These are phyloP conservation scores for Botia almorhae DNA, from an alignment of 2,797 vertebrate species.

Conservation along the genomic window DNA sequence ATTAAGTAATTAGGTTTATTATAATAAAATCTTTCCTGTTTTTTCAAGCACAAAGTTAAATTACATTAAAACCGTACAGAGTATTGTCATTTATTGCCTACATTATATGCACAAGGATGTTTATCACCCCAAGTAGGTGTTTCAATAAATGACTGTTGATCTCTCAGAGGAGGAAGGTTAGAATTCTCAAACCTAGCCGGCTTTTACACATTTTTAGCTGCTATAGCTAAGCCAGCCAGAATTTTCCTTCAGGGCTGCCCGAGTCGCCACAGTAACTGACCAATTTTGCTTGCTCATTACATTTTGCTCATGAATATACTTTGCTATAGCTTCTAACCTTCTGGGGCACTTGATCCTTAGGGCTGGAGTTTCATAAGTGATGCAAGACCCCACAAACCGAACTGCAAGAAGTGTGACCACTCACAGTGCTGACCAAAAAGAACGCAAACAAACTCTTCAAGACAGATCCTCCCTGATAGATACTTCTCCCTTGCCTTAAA, in stretches of 20 bases:
- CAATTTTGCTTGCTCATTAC: slow-evolving; percentile 22
- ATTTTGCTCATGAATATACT: slow-evolving; percentile 38
- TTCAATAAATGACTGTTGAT: neutral
- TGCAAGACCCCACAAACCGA: slow-evolving; percentile 15
- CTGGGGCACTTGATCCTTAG: slow-evolving; percentile 25
- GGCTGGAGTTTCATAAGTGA: slow-evolving; percentile 34
- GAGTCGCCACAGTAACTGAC: slow-evolving; percentile 35
- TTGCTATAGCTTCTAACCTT: slow-evolving; percentile 26
- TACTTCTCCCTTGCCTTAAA: neutral
- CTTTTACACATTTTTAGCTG: neutral
- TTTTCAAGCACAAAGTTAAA: neutral
- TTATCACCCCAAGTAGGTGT: neutral
- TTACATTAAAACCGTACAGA: neutral
- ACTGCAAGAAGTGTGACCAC: neutral
- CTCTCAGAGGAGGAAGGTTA: neutral
- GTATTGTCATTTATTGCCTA: neutral
- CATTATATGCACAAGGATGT: neutral
- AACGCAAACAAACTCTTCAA: neutral
- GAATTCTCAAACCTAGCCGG: neutral
- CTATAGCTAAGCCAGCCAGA: slow-evolving; percentile 7
- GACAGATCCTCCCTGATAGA: neutral
- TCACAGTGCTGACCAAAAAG: slow-evolving; percentile 2
- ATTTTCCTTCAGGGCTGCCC: slow-evolving; percentile 10
- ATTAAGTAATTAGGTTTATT: neutral
- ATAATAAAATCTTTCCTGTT: neutral